Evolutionary conservation across 1,140 invertebrate genomes (phyloP).

Genomic region (Acromyrmex echinatior): DNA sequence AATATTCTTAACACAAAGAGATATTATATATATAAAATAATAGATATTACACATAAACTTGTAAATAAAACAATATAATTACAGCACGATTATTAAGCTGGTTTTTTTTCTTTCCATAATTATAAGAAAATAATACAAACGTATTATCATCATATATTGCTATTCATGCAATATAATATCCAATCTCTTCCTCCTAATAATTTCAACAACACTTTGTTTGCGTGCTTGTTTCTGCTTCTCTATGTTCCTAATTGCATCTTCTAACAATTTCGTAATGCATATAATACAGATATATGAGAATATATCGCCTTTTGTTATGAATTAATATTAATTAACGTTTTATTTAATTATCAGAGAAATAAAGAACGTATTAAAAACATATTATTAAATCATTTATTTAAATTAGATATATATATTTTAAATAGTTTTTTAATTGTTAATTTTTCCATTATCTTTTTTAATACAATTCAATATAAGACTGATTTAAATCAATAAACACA

Average conservation of each 20-base stretch:
- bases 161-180: neutral
- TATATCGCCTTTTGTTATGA: neutral
- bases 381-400: neutral
- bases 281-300: neutral
- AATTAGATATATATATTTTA: neutral
- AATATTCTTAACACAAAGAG: neutral
- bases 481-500: constrained; percentile 1
- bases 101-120: neutral
- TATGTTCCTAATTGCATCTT: constrained; percentile 20
- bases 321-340: neutral
- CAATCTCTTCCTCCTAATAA: neutral
- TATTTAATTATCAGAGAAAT: neutral
- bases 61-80: neutral
- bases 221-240: neutral
- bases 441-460: neutral
- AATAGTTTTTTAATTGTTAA: neutral
- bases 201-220: constrained; percentile 13
- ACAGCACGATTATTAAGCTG: neutral
- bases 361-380: neutral
- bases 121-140: constrained; percentile 8
- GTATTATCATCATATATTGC: neutral
- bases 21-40: neutral
- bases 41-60: neutral
- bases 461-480: neutral
- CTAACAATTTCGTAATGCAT: neutral